These are phyloP conservation scores for Emydura subglobosa DNA, from an alignment of 2,113 vertebrate species.

Conservation along the genomic window DNA sequence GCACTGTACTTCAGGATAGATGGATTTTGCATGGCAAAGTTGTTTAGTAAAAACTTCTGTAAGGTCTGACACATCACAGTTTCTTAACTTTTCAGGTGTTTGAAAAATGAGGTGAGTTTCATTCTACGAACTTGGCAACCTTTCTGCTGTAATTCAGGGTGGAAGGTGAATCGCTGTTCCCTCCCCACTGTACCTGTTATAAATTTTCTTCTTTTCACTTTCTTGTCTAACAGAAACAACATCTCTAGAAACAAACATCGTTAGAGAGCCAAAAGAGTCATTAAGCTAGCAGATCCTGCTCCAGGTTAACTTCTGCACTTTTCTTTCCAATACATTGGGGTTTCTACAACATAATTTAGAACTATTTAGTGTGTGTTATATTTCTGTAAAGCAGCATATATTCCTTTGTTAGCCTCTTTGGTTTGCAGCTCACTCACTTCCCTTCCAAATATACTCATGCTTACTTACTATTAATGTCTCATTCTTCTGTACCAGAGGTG, in stretches of 20 bases:
- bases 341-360: neutral
- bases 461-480: neutral
- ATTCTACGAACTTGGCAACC: neutral
- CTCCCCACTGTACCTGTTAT: neutral
- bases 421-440: neutral
- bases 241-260: neutral
- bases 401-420: neutral
- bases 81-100: neutral
- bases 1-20: neutral
- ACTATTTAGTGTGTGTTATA: accelerated
- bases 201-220: slow-evolving; percentile 6
- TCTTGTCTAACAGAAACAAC: neutral
- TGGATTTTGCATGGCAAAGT: neutral
- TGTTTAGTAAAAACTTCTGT: neutral
- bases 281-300: neutral
- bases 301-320: neutral
- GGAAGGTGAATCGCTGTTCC: neutral
- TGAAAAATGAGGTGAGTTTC: neutral
- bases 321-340: neutral
- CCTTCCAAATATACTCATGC: neutral
- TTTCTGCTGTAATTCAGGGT: neutral
- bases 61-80: neutral
- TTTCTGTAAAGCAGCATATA: neutral
- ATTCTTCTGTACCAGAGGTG: no score
- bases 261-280: neutral